Percentiles rank a stretch among this genome's conserved stretches.
Conservation (phyloP, 2,797 vertebrate genomes). For the Avahi laniger region DNA sequence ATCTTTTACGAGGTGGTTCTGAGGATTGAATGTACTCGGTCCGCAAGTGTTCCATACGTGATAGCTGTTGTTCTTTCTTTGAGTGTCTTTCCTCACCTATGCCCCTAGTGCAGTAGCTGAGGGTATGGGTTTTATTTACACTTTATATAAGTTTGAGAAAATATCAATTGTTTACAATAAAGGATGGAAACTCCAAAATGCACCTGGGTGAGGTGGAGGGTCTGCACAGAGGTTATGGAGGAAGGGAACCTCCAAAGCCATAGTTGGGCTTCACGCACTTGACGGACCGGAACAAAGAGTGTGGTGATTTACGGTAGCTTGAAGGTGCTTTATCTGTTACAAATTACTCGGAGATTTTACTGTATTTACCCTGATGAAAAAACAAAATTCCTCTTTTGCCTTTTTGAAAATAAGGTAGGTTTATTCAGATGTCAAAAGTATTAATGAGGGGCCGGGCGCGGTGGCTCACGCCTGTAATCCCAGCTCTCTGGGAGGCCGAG, state of each 20-base stretch:
- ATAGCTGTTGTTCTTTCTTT: background rate
- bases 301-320: background rate
- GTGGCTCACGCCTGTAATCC: too few relatives aligned
- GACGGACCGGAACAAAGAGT: background rate
- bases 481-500: too few relatives aligned
- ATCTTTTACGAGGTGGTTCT: background rate
- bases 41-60: background rate
- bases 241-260: background rate
- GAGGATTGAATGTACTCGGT: background rate
- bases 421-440: background rate
- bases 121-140: background rate
- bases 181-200: background rate
- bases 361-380: background rate
- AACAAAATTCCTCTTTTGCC: background rate
- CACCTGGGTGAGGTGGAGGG: background rate
- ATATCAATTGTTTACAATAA: background rate
- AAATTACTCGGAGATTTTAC: background rate
- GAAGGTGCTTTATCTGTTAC: background rate
- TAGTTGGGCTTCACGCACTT: background rate
- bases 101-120: background rate
- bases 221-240: background rate
- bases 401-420: conserved; percentile 1
- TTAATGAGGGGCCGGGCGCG: too few relatives aligned
- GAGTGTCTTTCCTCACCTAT: background rate
- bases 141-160: background rate